phyloP scores from a whole-genome alignment of 2,888 invertebrate genomes.

The Laothoe populi region DNA sequence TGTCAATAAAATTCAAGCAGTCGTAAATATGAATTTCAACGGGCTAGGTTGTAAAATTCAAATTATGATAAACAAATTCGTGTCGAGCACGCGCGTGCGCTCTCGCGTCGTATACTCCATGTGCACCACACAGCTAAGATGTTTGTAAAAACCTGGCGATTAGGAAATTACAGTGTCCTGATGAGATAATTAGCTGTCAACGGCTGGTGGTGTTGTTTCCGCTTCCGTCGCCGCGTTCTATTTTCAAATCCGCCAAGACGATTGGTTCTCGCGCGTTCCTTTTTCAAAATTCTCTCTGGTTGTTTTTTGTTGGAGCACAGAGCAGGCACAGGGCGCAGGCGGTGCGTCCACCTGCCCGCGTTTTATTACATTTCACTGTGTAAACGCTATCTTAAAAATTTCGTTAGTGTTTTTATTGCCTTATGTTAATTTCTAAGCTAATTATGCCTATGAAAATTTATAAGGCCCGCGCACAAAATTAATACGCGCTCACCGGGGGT shows the following conservation, averaged over 20 bases:
- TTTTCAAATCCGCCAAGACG: conserved; percentile 75
- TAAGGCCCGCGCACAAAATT: conserved; percentile 75
- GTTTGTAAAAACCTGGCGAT: conserved; percentile 75
- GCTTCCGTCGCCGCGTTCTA: conserved; percentile 79
- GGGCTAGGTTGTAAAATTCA: conserved; percentile 70
- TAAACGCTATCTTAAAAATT: conserved; percentile 79
- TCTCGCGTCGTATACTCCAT: conserved; percentile 27
- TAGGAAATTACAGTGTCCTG: conserved; percentile 70
- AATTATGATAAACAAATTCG: conserved; percentile 71
- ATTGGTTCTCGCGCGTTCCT: conserved; percentile 48
- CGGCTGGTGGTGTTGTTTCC: conserved; percentile 75
- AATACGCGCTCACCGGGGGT: conserved; percentile 70
- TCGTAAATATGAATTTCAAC: conserved; percentile 74
- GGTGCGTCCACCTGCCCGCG: conserved; percentile 68
- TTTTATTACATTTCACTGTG: conserved; percentile 70
- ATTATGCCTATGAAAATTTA: conserved; percentile 84
- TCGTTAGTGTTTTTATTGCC: conserved; percentile 80
- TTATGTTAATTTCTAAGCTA: conserved; percentile 84
- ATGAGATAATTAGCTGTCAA: conserved; percentile 83
- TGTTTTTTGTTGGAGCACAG: conserved; percentile 39
- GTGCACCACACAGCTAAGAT: conserved; percentile 29
- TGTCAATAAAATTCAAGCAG: conserved; percentile 68
- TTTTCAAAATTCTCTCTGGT: conserved; percentile 39
- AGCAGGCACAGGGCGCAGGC: conserved; percentile 31
- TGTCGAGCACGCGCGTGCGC: conserved; percentile 42